phyloP scores from a whole-genome alignment of 37 sponge, comb jelly and placozoan species.

The Aphrocallistes beatrix region DNA sequence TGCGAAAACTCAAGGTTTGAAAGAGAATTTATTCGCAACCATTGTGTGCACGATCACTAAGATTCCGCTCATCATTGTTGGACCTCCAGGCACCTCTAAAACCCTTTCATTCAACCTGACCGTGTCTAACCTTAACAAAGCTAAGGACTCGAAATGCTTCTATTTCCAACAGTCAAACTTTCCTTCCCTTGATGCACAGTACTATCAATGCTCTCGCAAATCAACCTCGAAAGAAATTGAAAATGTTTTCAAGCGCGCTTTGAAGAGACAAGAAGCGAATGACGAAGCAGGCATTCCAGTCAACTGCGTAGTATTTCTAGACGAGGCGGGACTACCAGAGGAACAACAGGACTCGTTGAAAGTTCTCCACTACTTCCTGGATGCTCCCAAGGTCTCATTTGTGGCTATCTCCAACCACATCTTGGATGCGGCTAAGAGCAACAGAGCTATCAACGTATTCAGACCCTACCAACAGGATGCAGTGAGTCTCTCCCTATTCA shows the following conservation, averaged over 20 bases:
- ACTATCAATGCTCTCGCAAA: constrained; percentile 78
- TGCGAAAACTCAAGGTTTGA: constrained; percentile 71
- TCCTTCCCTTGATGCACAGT: constrained; percentile 63
- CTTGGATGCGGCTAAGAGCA: constrained; percentile 86
- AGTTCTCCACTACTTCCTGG: constrained; percentile 77
- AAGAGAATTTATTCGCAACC: constrained; percentile 80
- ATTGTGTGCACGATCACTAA: constrained; percentile 59
- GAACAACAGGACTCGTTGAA: constrained; percentile 78
- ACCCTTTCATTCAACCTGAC: constrained; percentile 83
- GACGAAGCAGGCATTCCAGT: constrained; percentile 30
- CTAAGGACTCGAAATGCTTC: constrained; percentile 44
- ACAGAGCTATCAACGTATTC: constrained; percentile 75
- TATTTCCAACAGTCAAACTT: constrained; percentile 21
- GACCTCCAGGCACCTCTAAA: constrained; percentile 79
- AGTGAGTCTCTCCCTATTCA: not conserved
- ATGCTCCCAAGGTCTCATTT: constrained; percentile 73
- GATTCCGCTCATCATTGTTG: constrained; percentile 79
- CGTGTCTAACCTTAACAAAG: constrained; percentile 57
- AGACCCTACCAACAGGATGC: constrained; percentile 31
- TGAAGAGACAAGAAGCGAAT: constrained; percentile 47
- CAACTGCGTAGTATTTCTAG: constrained; percentile 86
- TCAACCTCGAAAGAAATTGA: constrained; percentile 76
- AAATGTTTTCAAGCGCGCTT: constrained; percentile 70
- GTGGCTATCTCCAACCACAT: constrained; percentile 84
- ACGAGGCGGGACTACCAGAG: constrained; percentile 87